phyloP scores from a whole-genome alignment of 2,888 invertebrate genomes.

The Drosophila picticornis region DNA sequence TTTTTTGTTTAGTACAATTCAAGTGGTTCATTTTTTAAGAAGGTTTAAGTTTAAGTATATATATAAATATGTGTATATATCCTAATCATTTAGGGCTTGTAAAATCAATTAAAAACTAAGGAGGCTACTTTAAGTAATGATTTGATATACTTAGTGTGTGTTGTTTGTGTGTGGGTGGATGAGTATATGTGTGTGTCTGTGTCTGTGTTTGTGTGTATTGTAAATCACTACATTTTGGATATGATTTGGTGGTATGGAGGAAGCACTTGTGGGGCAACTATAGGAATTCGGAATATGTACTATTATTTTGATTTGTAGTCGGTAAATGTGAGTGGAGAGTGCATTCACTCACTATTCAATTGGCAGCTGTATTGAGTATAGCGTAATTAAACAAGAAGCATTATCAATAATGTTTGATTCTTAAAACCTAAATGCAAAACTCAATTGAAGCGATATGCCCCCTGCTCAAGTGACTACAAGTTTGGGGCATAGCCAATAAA shows the following conservation, averaged over 20 bases:
- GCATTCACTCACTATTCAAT: conserved; percentile 33
- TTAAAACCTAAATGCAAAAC: conserved; percentile 52
- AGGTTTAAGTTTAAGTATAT: conserved; percentile 47
- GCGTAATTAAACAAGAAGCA: conserved; percentile 18
- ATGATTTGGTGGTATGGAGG: conserved; percentile 65
- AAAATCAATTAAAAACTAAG: conserved; percentile 70
- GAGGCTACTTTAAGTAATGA: conserved; percentile 74
- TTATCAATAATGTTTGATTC: conserved; percentile 43
- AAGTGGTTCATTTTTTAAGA: conserved; percentile 48
- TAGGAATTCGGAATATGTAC: conserved; percentile 62
- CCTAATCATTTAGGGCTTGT: conserved; percentile 56
- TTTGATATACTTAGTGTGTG: conserved; percentile 56
- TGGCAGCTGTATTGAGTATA: conserved; percentile 58
- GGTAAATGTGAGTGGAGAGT: conserved; percentile 23
- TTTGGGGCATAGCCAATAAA: conserved; percentile 15
- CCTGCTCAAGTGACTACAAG: conserved; percentile 29
- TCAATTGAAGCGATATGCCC: conserved; percentile 48
- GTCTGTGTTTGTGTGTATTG: conserved; percentile 15
- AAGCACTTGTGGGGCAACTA: conserved; percentile 72
- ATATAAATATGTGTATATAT: conserved; percentile 51
- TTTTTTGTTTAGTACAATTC: conserved; percentile 42
- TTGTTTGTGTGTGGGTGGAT: conserved; percentile 7
- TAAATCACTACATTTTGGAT: conserved; percentile 41
- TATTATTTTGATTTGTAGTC: conserved; percentile 49
- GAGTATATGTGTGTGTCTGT: conserved; percentile 2